Evolutionary conservation across 1,140 invertebrate species (phyloP).

Genomic region (Harlomillsia oculata): DNA sequence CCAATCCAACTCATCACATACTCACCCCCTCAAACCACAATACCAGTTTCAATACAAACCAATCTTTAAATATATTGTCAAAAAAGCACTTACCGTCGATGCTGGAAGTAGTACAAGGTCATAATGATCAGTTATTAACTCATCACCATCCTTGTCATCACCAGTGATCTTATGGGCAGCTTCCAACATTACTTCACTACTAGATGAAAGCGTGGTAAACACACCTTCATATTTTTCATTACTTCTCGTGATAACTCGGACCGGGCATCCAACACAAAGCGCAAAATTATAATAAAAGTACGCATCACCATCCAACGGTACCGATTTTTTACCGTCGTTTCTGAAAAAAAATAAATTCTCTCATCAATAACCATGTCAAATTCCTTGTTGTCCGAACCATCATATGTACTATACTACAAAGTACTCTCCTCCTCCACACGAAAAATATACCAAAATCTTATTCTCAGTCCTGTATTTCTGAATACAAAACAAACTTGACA

Average conservation of each 20-base stretch:
- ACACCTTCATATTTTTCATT: slow-evolving; percentile 30
- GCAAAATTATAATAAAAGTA: slow-evolving; percentile 32
- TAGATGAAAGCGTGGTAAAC: slow-evolving; percentile 22
- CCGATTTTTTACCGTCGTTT: no score
- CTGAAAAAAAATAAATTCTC: no score
- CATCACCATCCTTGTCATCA: slow-evolving; percentile 24
- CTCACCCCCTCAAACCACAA: no score
- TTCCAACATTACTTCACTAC: slow-evolving; percentile 31
- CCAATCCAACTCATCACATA: no score
- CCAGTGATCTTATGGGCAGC: slow-evolving; percentile 29
- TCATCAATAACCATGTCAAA: no score
- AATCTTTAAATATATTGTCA: not conserved
- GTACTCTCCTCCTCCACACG: no score
- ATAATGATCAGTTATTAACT: slow-evolving; percentile 27
- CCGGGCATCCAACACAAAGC: slow-evolving; percentile 30
- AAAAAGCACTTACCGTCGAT: slow-evolving; percentile 21
- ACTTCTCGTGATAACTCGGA: slow-evolving; percentile 18
- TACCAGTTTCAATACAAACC: not conserved
- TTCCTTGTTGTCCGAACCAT: no score
- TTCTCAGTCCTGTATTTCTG: no score
- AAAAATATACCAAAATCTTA: no score
- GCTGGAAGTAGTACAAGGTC: slow-evolving; percentile 31
- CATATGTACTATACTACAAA: no score
- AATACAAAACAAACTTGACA: no score
- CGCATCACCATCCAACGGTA: slow-evolving; percentile 15